Evolutionary conservation across 2,888 invertebrate species (phyloP).

Genomic region (Andrena praecox): DNA sequence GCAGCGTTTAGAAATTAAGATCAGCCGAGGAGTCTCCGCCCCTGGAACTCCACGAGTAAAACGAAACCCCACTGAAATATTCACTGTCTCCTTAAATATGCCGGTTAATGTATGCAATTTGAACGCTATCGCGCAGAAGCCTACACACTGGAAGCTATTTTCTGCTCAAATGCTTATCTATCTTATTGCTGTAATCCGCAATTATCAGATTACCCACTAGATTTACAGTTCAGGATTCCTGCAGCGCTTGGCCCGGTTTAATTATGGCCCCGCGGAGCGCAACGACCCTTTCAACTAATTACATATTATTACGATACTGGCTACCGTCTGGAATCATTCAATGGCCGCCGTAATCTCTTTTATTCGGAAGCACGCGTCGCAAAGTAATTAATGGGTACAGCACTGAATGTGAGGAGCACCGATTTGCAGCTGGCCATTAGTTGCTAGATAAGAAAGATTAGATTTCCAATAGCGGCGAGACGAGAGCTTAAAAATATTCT

Average conservation of each 20-base stretch:
- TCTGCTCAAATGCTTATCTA: conserved; percentile 46
- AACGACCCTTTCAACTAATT: conserved; percentile 31
- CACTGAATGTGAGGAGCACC: conserved; percentile 8
- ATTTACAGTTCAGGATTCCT: conserved; percentile 40
- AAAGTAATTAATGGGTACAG: background rate
- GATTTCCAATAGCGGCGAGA: background rate
- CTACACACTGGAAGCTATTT: conserved; percentile 24
- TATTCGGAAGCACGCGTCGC: background rate
- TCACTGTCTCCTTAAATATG: background rate
- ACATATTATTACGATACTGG: conserved; percentile 19
- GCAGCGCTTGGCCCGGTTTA: conserved; percentile 28
- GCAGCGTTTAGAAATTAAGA: background rate
- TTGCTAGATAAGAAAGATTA: conserved; percentile 27
- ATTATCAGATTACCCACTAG: conserved; percentile 51
- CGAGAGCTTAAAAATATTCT: background rate
- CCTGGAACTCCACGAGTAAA: background rate
- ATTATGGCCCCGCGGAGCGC: conserved; percentile 15
- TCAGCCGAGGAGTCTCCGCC: background rate
- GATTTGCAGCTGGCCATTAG: conserved; percentile 16
- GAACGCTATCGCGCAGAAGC: conserved; percentile 1
- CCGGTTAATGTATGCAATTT: background rate
- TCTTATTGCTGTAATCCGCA: conserved; percentile 47
- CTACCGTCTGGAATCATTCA: background rate
- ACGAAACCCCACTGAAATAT: conserved; percentile 11
- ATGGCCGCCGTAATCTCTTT: background rate